phyloP scores from a whole-genome alignment of 2,113 vertebrate species.

The Nycticebus coucang region DNA sequence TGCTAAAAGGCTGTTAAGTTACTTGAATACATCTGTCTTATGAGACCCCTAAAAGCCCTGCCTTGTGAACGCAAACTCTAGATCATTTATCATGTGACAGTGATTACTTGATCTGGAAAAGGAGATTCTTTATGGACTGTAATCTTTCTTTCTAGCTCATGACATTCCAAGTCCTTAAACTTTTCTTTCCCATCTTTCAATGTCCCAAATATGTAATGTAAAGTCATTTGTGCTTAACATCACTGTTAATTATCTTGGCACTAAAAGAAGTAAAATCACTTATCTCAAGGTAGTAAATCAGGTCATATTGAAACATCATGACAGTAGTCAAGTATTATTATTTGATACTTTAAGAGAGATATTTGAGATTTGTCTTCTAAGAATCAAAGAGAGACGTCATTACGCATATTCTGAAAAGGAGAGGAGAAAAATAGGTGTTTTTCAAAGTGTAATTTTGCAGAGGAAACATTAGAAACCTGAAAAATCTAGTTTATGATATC shows the following conservation, averaged over 20 bases:
- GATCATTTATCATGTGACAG: neutral
- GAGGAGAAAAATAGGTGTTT: neutral
- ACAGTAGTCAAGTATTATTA: neutral
- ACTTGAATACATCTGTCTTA: neutral
- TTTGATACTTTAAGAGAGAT: neutral
- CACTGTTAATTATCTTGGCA: neutral
- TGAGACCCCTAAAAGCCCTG: neutral
- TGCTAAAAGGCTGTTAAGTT: neutral
- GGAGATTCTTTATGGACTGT: neutral
- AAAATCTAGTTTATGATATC: neutral
- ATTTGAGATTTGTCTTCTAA: neutral
- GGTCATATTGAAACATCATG: neutral
- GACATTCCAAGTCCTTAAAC: neutral
- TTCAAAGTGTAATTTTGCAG: neutral
- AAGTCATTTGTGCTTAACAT: neutral
- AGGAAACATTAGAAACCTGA: neutral
- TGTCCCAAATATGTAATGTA: neutral
- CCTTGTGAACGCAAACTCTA: neutral
- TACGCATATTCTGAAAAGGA: too few species aligned
- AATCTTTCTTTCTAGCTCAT: neutral
- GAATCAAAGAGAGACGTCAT: neutral
- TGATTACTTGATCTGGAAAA: neutral
- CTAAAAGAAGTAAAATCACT: neutral
- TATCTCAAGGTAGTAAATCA: neutral
- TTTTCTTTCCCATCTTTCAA: neutral